These are phyloP conservation scores for Drosophila borealis DNA, from an alignment of 2,888 invertebrate species.

Conservation along the genomic window DNA sequence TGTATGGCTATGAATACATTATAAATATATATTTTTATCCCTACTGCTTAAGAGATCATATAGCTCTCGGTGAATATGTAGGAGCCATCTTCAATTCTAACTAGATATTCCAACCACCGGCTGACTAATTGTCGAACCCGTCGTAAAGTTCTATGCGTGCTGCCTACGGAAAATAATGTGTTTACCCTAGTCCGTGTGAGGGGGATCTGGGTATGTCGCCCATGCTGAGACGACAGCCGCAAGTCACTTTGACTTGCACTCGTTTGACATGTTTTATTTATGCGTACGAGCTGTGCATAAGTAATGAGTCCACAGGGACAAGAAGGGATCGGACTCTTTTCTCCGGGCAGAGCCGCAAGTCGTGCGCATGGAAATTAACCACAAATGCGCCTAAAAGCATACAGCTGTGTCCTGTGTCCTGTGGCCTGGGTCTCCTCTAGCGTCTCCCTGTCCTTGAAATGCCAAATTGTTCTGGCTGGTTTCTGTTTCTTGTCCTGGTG, in stretches of 20 bases:
- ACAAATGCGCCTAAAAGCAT: slow-evolving; percentile 63
- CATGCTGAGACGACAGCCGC: slow-evolving; percentile 43
- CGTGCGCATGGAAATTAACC: slow-evolving; percentile 67
- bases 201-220: slow-evolving; percentile 24
- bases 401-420: slow-evolving; percentile 45
- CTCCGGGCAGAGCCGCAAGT: slow-evolving; percentile 37
- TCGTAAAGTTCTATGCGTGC: slow-evolving; percentile 28
- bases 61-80: too few relatives aligned
- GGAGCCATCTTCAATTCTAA: neutral
- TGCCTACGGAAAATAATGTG: slow-evolving; percentile 30
- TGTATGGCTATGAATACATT: too few relatives aligned
- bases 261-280: slow-evolving; percentile 79
- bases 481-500: neutral
- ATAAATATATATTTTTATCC: too few relatives aligned
- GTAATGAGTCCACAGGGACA: slow-evolving; percentile 56
- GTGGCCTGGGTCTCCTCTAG: slow-evolving; percentile 7
- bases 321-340: slow-evolving; percentile 18
- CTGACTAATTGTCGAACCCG: slow-evolving; percentile 43
- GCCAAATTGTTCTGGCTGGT: slow-evolving; percentile 38
- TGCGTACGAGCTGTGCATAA: slow-evolving; percentile 80
- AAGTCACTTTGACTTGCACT: slow-evolving; percentile 53
- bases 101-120: neutral
- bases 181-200: neutral
- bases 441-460: slow-evolving; percentile 24
- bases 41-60: too few relatives aligned